phyloP scores from a whole-genome alignment of 2,888 invertebrate species.

The Metacarcinus magister region DNA sequence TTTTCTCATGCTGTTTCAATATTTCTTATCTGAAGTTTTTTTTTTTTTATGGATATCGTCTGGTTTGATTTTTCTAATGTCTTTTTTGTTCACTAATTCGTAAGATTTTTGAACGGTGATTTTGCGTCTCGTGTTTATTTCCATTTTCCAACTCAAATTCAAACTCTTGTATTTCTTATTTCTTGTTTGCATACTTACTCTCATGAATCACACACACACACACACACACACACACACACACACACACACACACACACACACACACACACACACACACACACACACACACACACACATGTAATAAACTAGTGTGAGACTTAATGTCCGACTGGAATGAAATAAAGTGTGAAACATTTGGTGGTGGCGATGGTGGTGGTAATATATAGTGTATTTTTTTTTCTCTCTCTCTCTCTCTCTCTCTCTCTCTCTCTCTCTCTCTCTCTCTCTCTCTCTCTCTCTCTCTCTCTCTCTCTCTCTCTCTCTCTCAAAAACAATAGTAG shows the following conservation, averaged over 20 bases:
- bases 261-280: not conserved
- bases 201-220: not conserved
- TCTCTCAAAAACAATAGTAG: not conserved
- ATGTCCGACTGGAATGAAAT: not conserved
- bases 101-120: no score
- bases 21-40: no score
- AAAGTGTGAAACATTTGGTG: not conserved
- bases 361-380: not conserved
- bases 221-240: not conserved
- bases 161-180: not conserved
- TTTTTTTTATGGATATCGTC: no score
- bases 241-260: not conserved
- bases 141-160: not conserved
- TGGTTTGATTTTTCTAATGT: no score
- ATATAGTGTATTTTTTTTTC: not conserved
- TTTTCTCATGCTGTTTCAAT: no score
- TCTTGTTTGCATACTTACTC: not conserved
- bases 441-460: constrained; percentile 48
- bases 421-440: constrained; percentile 48
- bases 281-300: not conserved
- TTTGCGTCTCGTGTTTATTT: not conserved
- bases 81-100: no score
- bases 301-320: not conserved
- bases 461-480: constrained; percentile 21
- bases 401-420: constrained; percentile 45